Base-by-base conservation (phyloP, 2,888 invertebrate genomes). In the Timema cristinae region DNA sequence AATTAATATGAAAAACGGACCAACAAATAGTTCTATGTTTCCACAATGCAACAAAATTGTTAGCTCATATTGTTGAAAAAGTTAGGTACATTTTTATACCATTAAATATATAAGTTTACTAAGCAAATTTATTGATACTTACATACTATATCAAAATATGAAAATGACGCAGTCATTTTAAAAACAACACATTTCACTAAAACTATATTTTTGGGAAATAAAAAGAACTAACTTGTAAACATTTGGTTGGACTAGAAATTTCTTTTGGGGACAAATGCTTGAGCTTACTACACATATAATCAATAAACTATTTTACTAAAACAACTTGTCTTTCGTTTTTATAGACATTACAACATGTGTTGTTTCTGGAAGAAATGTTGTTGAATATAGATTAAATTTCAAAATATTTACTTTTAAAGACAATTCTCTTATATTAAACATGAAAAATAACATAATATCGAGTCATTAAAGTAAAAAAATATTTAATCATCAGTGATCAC, bases 141-240 rank as follows among this genome's bases (percentile, higher is more conserved):
- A 32, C 2, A 32, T 32, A 32, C 32, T 4, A 32, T 32, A 2
- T 32, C 32, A 32, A 32, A 32, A 32, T 32, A 32, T 2, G 32
- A 32, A 4, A 32, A 32, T 32, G 32, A 32, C 32, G 1, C 4
- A 4, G 32, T 32, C 32, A 32, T 32, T 32, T 32, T 32, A 32
- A 4, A 59, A 61, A 13, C 54, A 47, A 15, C 13, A 11, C 50
- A 11, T 9, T n/a, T 13, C n/a, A 66, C 49, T 51, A 50, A 32
- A 67, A 68, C 50, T 5, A 11, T 7, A 50, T 68, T 71, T 59
- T 59, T n/a, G n/a, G 9, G 59, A n/a, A 59, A n/a, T 13, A n/a
- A n/a, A 32, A 59, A 59, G 4, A 59, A n/a, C 15, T 16, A 52
- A 52, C 10, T 52, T 52, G 54, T 13, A 52, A 10, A 4, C 10